Evolutionary conservation across 64 coral and sea anemone species (phyloP).

Genomic region (Dendrophyllia cribrosa): DNA sequence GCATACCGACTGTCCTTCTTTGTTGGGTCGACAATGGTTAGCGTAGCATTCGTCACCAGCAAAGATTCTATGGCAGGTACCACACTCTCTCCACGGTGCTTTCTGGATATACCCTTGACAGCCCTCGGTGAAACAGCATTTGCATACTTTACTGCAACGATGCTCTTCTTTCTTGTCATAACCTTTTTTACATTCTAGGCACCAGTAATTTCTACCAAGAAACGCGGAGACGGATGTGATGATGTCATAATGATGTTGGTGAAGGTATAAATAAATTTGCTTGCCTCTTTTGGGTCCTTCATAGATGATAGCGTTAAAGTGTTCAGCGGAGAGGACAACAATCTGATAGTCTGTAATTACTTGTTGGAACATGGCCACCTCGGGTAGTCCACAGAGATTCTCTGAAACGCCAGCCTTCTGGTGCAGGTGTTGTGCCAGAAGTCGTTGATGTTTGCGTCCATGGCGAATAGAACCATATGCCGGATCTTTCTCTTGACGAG

Average conservation of each 20-base stretch:
- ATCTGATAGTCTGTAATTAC: conserved; percentile 65
- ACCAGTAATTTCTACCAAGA: conserved; percentile 14
- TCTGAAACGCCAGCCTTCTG: conserved; percentile 5
- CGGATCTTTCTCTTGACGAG: background rate
- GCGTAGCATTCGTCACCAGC: conserved; percentile 44
- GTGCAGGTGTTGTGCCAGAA: conserved; percentile 28
- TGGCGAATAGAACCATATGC: background rate
- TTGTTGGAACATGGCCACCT: conserved; percentile 46
- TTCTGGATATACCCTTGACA: background rate
- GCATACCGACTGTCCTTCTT: conserved; percentile 7
- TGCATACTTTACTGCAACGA: conserved; percentile 38
- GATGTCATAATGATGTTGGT: conserved; percentile 47
- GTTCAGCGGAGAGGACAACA: conserved; percentile 35
- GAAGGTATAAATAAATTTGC: conserved; percentile 18
- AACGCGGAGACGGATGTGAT: conserved; percentile 46
- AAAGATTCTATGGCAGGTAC: conserved; percentile 50
- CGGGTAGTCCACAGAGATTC: conserved; percentile 9
- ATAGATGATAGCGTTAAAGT: conserved; percentile 40
- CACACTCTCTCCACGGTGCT: conserved; percentile 8
- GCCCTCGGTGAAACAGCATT: conserved; percentile 23
- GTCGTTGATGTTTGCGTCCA: background rate
- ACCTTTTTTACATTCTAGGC: conserved; percentile 34
- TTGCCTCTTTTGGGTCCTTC: conserved; percentile 23
- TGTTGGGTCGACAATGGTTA: conserved; percentile 17
- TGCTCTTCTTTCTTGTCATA: conserved; percentile 48